Base-by-base conservation (phyloP, 2,113 vertebrate genomes). In the Mormyrus iriodes region DNA sequence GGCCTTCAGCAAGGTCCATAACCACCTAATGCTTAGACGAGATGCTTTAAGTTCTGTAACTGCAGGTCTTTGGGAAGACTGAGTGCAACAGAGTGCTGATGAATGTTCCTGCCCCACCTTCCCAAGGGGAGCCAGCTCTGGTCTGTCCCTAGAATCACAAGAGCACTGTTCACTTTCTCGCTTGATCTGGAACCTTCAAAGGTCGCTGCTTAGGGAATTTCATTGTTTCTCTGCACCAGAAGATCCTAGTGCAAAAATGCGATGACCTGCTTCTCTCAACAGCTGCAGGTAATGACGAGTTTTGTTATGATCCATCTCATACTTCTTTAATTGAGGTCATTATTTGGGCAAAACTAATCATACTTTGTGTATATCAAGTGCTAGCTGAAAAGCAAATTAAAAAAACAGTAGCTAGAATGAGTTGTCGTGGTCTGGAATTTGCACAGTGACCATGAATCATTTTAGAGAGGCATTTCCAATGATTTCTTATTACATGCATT, bases 401-500 rank as follows among this genome's bases (percentile, higher is more conserved):
- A 73, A 61, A 35, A 35, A 3, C 65, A 31, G 12, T 15, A 19
- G 69, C 2, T 76, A 65, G 3, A 65, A 31, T 65, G 61, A 10
- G 31, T 7, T 31, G 31, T 39, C 7, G 69, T 35, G 35, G 35
- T 76, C 31, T 76, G 69, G 69, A 76, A 39, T 76, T 7, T 39
- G 35, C 69, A 19, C 10, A 8, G 15, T 76, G 69, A 17, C 2
- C 31, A 39, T 17, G 13, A 13, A n/a, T n/a, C 3, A 3, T 85
- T 48, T 24, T 24, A 48, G 46, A 1, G 46, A 95, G 94, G 93
- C 91, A 91, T 90, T 89, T 94, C 91, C 90, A 92, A 89, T 94
- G 95, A 96, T 95, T 95, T 93, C 94, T 94, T 91, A 93, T 94
- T 93, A 92, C 93, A 92, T 93, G 92, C 92, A 15, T 89, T 91